A percentile compares a stretch with the other conserved stretches of the same genome.
phyloP scores from a whole-genome alignment of 2,113 vertebrate genomes.

The Todiramphus chloris region DNA sequence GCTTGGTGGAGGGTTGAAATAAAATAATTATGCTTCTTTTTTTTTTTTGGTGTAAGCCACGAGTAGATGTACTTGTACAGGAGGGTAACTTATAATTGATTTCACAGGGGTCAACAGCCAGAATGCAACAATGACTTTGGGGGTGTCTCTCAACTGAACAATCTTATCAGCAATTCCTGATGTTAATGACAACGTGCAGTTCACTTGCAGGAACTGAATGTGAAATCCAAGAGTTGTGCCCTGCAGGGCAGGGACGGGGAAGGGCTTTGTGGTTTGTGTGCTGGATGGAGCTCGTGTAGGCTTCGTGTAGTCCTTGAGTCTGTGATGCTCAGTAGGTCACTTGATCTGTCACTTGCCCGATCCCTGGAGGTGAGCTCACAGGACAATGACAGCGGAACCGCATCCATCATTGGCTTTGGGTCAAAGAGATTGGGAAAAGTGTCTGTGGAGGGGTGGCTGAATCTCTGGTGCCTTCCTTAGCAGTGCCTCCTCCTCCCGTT shows the following conservation, averaged over 20 bases:
- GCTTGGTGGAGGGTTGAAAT: background rate
- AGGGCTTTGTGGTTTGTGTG: accelerated
- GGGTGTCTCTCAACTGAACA: background rate
- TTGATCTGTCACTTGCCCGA: background rate
- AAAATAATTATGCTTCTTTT: background rate
- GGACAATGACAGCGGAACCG: background rate
- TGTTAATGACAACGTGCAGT: too few relatives aligned
- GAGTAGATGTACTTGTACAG: background rate
- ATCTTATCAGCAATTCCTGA: background rate
- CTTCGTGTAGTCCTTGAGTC: background rate
- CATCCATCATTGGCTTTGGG: background rate
- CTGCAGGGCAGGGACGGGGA: background rate
- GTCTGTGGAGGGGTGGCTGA: background rate
- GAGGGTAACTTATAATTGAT: background rate
- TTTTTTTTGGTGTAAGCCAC: background rate
- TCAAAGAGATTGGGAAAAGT: background rate
- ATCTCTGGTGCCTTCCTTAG: background rate
- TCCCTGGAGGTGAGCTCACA: accelerated
- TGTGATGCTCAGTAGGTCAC: background rate
- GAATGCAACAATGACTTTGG: background rate
- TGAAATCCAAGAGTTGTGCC: background rate
- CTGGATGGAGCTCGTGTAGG: background rate
- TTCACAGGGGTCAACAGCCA: background rate
- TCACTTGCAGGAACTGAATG: background rate
- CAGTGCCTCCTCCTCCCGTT: background rate